phyloP scores from a whole-genome alignment of 1,140 invertebrate species.

The Heliconius nattereri region DNA sequence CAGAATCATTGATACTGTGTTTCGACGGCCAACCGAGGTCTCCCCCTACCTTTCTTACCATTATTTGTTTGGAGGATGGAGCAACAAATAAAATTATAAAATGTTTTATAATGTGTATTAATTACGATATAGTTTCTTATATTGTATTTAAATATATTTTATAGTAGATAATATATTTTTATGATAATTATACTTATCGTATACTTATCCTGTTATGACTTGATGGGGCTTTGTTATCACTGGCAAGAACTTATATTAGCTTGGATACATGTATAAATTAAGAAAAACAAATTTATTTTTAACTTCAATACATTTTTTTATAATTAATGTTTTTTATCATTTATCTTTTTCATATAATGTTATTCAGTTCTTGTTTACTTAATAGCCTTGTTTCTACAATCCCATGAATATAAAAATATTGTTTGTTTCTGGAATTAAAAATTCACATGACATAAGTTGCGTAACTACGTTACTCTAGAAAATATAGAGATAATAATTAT shows the following conservation, averaged over 20 bases:
- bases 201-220: slow-evolving; percentile 6
- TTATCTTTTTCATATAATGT: neutral
- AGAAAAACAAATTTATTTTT: slow-evolving; percentile 24
- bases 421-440: no score
- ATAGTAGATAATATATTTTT: neutral
- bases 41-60: no score
- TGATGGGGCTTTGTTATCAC: neutral
- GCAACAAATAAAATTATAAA: no score
- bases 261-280: slow-evolving; percentile 20
- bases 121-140: neutral
- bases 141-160: neutral
- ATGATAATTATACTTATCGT: neutral
- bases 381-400: neutral
- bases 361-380: neutral
- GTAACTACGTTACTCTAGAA: no score
- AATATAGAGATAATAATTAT: no score
- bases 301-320: neutral
- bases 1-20: no score
- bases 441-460: no score
- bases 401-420: no score
- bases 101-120: no score
- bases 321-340: neutral
- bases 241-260: neutral
- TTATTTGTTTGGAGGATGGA: no score
- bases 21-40: no score